Evolutionary conservation across 2,113 vertebrate species (phyloP).

Genomic region (Dasypus novemcinctus): DNA sequence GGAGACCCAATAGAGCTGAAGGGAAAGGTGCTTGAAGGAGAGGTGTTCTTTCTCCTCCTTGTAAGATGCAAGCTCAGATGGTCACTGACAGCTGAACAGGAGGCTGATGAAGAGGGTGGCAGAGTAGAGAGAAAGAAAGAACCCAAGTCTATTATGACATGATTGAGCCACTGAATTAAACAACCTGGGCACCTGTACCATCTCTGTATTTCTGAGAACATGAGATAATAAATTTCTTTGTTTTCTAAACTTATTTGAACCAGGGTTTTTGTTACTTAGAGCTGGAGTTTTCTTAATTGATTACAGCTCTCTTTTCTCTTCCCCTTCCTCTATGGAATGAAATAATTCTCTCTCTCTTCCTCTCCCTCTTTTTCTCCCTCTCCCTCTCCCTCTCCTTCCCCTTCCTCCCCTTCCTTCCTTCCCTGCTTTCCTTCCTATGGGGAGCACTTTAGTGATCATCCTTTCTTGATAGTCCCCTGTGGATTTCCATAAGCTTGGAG

Average conservation of each 20-base stretch:
- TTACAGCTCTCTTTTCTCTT: neutral
- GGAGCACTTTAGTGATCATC: neutral
- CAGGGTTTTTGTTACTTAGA: neutral
- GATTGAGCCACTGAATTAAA: neutral
- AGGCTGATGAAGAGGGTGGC: no score
- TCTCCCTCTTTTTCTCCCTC: no score
- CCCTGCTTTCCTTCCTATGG: neutral
- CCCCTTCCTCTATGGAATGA: neutral
- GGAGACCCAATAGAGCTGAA: neutral
- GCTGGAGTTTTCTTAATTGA: neutral
- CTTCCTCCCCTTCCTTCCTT: no score
- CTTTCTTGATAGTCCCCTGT: neutral
- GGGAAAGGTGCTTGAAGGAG: neutral
- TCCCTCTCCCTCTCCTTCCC: no score
- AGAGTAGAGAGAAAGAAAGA: neutral
- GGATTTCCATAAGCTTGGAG: neutral
- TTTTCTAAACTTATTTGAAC: neutral
- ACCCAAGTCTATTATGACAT: neutral
- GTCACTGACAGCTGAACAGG: neutral
- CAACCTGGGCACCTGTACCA: neutral
- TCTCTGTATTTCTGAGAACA: neutral
- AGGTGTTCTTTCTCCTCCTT: neutral
- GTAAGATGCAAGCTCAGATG: neutral
- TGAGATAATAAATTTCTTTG: neutral
- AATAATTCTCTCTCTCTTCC: neutral